Conservation (phyloP, 1,140 invertebrate genomes). For the Palaemon carinicauda region DNA sequence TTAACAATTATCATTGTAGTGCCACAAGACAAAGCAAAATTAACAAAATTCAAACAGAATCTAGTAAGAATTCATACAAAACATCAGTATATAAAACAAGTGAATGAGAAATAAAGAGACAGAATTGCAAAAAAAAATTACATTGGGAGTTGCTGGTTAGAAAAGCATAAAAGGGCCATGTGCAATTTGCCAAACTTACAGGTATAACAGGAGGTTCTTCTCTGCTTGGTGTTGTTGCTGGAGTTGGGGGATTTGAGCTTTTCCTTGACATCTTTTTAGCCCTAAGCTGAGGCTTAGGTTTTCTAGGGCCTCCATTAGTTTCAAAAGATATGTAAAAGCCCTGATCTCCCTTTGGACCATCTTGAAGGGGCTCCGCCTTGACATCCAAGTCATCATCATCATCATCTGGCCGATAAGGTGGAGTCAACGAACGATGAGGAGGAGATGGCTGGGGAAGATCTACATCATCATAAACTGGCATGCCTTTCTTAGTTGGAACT, state of each 20-base stretch:
- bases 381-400: slow-evolving; percentile 58
- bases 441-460: slow-evolving; percentile 56
- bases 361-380: slow-evolving; percentile 63
- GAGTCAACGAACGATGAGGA: slow-evolving; percentile 51
- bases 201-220: slow-evolving; percentile 56
- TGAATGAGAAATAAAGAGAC: neutral
- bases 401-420: slow-evolving; percentile 54
- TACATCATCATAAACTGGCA: slow-evolving; percentile 54
- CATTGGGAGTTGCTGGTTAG: slow-evolving; percentile 4
- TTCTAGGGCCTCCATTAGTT: slow-evolving; percentile 79
- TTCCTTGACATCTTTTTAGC: slow-evolving; percentile 60
- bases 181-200: slow-evolving; percentile 46
- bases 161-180: slow-evolving; percentile 7
- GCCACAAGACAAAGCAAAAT: too few relatives aligned
- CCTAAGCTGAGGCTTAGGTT: slow-evolving; percentile 83
- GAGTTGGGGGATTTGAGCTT: slow-evolving; percentile 59
- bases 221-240: slow-evolving; percentile 45
- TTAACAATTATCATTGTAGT: neutral
- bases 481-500: slow-evolving; percentile 58
- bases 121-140: neutral
- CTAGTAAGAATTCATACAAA: too few relatives aligned
- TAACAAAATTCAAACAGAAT: too few relatives aligned
- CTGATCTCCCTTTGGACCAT: slow-evolving; percentile 71
- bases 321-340: slow-evolving; percentile 97
- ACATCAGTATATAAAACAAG: too few relatives aligned